A percentile compares a stretch with the other conserved stretches of the same genome.
These are phyloP conservation scores for Syritta pipiens DNA, from an alignment of 2,888 invertebrate species.

Conservation along the genomic window DNA sequence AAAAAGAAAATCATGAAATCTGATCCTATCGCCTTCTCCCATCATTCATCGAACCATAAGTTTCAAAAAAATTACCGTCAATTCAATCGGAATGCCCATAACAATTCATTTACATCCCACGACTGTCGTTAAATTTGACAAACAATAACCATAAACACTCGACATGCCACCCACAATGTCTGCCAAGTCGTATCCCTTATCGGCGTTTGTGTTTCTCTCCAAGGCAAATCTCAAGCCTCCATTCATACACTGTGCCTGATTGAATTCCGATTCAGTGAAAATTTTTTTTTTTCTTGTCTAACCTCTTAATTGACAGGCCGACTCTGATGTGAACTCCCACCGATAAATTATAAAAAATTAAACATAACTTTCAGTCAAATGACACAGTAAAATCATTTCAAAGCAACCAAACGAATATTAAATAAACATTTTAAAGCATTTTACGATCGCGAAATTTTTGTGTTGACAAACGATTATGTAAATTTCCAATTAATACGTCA, in stretches of 20 bases:
- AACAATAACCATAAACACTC: not conserved
- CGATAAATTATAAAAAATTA: constrained; percentile 28
- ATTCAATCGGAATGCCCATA: not conserved
- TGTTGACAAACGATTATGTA: constrained; percentile 40
- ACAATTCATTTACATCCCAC: not conserved
- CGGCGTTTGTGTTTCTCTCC: too few relatives aligned
- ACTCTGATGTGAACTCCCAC: constrained; percentile 10
- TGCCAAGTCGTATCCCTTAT: too few relatives aligned
- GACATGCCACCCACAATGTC: not conserved
- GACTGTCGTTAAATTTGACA: too few relatives aligned
- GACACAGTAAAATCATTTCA: constrained; percentile 24
- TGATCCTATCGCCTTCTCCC: not conserved
- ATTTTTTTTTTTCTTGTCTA: too few relatives aligned
- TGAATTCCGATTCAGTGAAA: too few relatives aligned
- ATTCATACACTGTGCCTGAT: too few relatives aligned
- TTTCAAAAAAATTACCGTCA: not conserved
- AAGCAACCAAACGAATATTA: not conserved
- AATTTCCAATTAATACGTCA: constrained; percentile 55
- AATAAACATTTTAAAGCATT: constrained; percentile 30
- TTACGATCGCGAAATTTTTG: constrained; percentile 36
- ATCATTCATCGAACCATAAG: not conserved
- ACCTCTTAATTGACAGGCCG: too few relatives aligned
- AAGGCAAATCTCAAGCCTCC: too few relatives aligned
- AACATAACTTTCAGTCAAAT: constrained; percentile 22
- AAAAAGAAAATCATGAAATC: too few relatives aligned